Conservation (phyloP, 2,888 invertebrate species). For the Platycheirus rosarum region DNA sequence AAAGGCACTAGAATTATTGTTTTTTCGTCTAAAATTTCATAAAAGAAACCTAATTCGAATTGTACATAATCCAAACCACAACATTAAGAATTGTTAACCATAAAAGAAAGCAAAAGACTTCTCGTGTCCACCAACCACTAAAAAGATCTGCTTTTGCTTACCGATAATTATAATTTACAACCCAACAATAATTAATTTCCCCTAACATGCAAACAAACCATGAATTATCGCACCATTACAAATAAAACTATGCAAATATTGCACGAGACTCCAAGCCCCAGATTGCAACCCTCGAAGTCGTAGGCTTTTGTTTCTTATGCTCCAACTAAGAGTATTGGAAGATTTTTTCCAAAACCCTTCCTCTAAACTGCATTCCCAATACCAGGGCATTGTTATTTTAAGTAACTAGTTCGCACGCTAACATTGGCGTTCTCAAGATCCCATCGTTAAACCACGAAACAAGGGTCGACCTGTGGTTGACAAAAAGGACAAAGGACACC, state of each 20-base stretch:
- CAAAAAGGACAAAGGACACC: conserved; percentile 8
- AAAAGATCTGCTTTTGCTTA: conserved; percentile 14
- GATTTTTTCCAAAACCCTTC: too few species aligned
- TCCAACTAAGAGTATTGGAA: too few species aligned
- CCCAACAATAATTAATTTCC: conserved; percentile 51
- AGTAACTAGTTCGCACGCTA: conserved; percentile 39
- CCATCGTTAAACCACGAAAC: neutral
- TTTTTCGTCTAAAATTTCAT: too few species aligned
- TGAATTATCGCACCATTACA: conserved; percentile 67
- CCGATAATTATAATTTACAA: conserved; percentile 54
- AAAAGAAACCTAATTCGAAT: too few species aligned
- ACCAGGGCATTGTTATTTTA: conserved; percentile 19
- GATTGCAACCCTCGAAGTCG: conserved; percentile 2
- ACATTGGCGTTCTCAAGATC: conserved; percentile 18
- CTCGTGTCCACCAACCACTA: conserved; percentile 30
- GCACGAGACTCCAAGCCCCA: conserved; percentile 28
- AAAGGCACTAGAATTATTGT: too few species aligned
- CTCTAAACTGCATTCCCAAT: too few species aligned
- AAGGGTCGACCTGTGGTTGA: neutral
- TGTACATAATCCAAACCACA: too few species aligned
- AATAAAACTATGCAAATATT: conserved; percentile 66
- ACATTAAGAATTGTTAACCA: too few species aligned
- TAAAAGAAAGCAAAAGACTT: conserved; percentile 1
- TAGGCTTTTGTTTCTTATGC: neutral
- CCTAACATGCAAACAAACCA: conserved; percentile 60